Conservation (phyloP, 2,888 invertebrate genomes). For the Leptinotarsa rubiginosa region DNA sequence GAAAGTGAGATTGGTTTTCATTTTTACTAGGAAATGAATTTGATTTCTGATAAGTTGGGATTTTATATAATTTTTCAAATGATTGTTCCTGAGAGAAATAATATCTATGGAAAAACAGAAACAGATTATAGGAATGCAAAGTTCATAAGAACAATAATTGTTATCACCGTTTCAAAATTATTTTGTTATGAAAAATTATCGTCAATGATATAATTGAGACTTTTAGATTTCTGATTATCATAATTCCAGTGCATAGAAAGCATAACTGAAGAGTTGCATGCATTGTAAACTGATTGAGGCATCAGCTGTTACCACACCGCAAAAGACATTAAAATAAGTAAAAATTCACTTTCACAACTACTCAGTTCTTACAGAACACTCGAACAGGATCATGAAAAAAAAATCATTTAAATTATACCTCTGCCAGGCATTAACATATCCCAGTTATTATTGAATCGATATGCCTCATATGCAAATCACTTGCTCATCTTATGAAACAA, state of each 20-base stretch:
- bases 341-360: slow-evolving; percentile 17
- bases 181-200: too few species aligned
- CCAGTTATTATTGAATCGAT: slow-evolving; percentile 23
- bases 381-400: slow-evolving; percentile 8
- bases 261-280: background rate
- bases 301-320: background rate
- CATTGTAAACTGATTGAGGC: slow-evolving; percentile 4
- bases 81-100: too few species aligned
- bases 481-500: slow-evolving; percentile 38
- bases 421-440: slow-evolving; percentile 21
- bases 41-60: too few species aligned
- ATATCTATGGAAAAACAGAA: too few species aligned
- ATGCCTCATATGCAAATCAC: slow-evolving; percentile 39
- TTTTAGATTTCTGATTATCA: background rate
- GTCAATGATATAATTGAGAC: too few species aligned
- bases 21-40: too few species aligned
- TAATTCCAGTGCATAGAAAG: background rate
- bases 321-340: slow-evolving; percentile 2
- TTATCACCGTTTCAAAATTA: too few species aligned
- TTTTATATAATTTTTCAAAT: too few species aligned
- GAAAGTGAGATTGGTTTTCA: too few species aligned
- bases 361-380: slow-evolving; percentile 1
- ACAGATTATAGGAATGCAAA: too few species aligned
- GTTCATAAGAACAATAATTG: too few species aligned
- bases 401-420: slow-evolving; percentile 30